A percentile compares a stretch with the other conserved stretches of the same genome.
phyloP scores from a whole-genome alignment of 2,888 invertebrate genomes.

The Omphaloscelis lunosa region DNA sequence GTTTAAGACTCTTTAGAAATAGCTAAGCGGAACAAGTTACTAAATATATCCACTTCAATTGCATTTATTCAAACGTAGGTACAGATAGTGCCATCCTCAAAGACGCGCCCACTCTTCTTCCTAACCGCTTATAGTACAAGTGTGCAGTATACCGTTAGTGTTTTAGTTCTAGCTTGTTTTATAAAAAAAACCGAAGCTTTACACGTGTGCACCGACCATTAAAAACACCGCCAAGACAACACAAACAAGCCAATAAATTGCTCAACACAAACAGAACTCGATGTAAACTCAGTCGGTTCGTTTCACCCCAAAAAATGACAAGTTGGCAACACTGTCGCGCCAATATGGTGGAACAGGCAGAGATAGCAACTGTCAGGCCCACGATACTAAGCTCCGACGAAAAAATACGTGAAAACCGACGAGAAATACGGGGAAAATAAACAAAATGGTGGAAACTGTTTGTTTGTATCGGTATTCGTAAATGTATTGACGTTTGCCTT shows the following conservation, averaged over 20 bases:
- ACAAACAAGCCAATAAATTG: slow-evolving; percentile 59
- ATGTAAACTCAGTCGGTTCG: slow-evolving; percentile 45
- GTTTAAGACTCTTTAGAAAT: no score
- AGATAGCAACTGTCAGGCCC: slow-evolving; percentile 74
- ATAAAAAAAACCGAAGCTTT: slow-evolving; percentile 2
- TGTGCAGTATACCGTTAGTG: no score
- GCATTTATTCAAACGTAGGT: no score
- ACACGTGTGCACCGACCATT: slow-evolving; percentile 13
- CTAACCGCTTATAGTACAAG: no score
- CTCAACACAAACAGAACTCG: slow-evolving; percentile 41
- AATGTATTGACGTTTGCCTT: slow-evolving; percentile 48
- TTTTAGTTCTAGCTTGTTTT: background rate
- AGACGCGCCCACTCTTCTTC: no score
- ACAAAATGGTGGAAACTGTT: slow-evolving; percentile 37
- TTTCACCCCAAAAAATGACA: slow-evolving; percentile 58
- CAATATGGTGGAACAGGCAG: slow-evolving; percentile 69
- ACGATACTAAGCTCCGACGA: slow-evolving; percentile 66
- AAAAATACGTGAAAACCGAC: slow-evolving; percentile 60
- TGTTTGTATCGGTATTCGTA: slow-evolving; percentile 31
- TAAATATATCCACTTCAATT: no score
- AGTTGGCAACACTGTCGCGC: slow-evolving; percentile 65
- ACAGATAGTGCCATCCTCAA: no score
- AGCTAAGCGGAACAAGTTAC: no score
- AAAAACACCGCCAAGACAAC: slow-evolving; percentile 38
- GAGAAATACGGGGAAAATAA: slow-evolving; percentile 59